Conservation (phyloP, 2,888 invertebrate genomes). For the Hirtodrosophila histrioides region DNA sequence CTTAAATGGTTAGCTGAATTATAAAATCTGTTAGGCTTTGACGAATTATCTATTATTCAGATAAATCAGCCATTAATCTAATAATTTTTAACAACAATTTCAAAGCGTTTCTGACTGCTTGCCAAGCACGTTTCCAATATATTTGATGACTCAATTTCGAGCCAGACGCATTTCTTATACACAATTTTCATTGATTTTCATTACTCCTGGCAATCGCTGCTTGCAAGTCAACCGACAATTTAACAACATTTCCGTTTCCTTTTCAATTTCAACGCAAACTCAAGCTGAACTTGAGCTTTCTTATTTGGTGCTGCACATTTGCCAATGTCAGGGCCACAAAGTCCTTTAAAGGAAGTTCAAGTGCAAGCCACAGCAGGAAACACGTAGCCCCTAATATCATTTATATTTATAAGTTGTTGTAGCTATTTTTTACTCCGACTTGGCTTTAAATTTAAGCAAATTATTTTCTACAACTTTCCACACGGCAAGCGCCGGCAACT, state of each 20-base stretch:
- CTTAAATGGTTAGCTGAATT: no score
- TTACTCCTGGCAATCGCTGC: slow-evolving; percentile 40
- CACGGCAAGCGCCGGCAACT: slow-evolving; percentile 27
- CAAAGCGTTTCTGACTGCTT: background rate
- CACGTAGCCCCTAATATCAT: slow-evolving; percentile 36
- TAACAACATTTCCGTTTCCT: slow-evolving; percentile 56
- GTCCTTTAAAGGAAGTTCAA: slow-evolving; percentile 51
- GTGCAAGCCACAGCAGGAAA: slow-evolving; percentile 48
- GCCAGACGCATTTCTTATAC: slow-evolving; percentile 52
- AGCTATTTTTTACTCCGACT: background rate
- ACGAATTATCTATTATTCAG: no score
- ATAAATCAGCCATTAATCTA: slow-evolving; percentile 3
- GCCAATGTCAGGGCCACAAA: slow-evolving; percentile 58
- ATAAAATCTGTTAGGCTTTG: no score
- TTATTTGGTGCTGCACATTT: slow-evolving; percentile 45
- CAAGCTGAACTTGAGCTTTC: slow-evolving; percentile 1
- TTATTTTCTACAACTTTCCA: slow-evolving; percentile 45
- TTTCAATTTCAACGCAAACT: slow-evolving; percentile 20
- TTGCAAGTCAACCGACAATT: slow-evolving; percentile 30
- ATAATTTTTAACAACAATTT: background rate
- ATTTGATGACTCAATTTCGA: slow-evolving; percentile 48
- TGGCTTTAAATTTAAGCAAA: slow-evolving; percentile 47
- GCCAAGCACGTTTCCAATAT: slow-evolving; percentile 37
- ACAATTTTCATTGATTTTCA: slow-evolving; percentile 64
- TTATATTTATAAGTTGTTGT: slow-evolving; percentile 45